Evolutionary conservation across 2,797 vertebrate genomes (phyloP).

Genomic region (Anolis apletophallus): DNA sequence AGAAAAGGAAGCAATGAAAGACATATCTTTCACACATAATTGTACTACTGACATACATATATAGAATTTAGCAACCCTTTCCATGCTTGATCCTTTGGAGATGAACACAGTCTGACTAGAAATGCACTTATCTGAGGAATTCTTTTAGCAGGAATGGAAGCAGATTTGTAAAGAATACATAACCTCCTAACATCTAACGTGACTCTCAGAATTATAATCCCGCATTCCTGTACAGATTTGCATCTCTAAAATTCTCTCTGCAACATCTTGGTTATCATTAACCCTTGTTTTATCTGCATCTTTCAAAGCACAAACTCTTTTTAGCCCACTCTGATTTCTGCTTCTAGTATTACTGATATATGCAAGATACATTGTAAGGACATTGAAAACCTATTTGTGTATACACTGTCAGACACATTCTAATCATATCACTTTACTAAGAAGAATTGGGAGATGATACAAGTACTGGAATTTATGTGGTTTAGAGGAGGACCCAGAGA

Average conservation of each 20-base stretch:
- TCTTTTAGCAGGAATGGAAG: too few species aligned
- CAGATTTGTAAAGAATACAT: too few species aligned
- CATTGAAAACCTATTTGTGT: not conserved
- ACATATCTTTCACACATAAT: too few species aligned
- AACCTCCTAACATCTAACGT: too few species aligned
- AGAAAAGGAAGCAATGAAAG: too few species aligned
- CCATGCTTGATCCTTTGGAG: too few species aligned
- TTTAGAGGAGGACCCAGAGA: too few species aligned
- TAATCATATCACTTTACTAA: not conserved
- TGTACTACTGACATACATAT: too few species aligned
- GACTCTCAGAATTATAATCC: not conserved
- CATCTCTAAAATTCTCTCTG: not conserved
- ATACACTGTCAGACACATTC: not conserved
- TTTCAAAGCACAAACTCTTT: not conserved
- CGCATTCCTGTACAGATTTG: not conserved
- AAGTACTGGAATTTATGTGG: not conserved
- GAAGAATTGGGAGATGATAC: not conserved
- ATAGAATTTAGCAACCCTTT: too few species aligned
- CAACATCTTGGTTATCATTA: not conserved
- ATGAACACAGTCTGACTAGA: too few species aligned
- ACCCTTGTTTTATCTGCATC: not conserved
- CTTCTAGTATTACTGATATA: not conserved
- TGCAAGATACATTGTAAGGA: not conserved
- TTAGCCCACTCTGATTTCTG: not conserved
- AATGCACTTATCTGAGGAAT: too few species aligned